A percentile compares a stretch with the other conserved stretches of the same genome.
These are phyloP conservation scores for Cephalopholis sonnerati DNA, from an alignment of 2,113 vertebrate genomes.

Conservation along the genomic window DNA sequence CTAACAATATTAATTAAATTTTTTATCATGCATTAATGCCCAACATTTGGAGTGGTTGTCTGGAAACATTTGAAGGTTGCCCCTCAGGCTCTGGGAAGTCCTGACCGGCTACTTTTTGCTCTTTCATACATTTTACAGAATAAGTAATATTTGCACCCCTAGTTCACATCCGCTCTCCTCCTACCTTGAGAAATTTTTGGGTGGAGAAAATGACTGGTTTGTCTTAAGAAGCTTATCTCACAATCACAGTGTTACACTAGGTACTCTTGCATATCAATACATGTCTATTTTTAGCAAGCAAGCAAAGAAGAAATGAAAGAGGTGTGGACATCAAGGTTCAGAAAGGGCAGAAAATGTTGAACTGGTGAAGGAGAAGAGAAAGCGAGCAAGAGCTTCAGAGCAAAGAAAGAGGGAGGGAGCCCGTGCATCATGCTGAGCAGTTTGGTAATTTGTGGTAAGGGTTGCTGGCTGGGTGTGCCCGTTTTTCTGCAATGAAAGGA, in stretches of 20 bases:
- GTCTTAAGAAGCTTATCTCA: neutral
- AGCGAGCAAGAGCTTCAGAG: neutral
- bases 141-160: slow-evolving; percentile 6
- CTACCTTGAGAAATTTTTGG: neutral
- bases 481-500: slow-evolving; percentile 61
- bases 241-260: neutral
- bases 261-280: neutral
- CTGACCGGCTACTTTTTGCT: neutral
- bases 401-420: neutral
- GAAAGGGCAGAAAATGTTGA: neutral
- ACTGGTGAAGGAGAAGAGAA: neutral
- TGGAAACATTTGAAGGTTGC: neutral
- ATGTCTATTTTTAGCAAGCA: neutral
- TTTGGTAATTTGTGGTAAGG: slow-evolving; percentile 76
- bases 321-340: neutral
- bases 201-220: slow-evolving; percentile 9
- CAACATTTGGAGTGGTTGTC: neutral
- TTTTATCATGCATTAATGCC: neutral
- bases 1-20: no score
- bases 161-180: neutral
- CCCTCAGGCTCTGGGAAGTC: neutral
- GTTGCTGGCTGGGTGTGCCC: slow-evolving; percentile 76
- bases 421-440: slow-evolving; percentile 22
- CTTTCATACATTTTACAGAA: neutral
- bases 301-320: slow-evolving; percentile 42